A percentile compares a stretch with the other conserved stretches of the same genome.
These are phyloP conservation scores for Corvus hawaiiensis DNA, from an alignment of 2,113 vertebrate genomes.

Conservation along the genomic window DNA sequence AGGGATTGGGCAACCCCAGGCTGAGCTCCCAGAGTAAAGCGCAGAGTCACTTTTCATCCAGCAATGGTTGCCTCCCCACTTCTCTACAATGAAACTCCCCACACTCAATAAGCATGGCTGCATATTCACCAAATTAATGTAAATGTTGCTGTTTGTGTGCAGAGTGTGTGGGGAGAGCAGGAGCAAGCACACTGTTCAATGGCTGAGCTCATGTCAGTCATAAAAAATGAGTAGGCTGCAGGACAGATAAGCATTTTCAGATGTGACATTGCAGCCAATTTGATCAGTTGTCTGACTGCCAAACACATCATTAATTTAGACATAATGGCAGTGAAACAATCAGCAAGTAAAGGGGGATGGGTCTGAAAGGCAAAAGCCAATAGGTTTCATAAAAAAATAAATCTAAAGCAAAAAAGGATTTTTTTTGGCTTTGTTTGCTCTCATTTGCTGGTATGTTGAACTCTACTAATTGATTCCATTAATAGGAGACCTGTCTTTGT, in stretches of 20 bases:
- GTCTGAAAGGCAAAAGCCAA: not conserved
- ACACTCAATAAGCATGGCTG: not conserved
- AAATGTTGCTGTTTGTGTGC: not conserved
- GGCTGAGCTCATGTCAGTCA: not conserved
- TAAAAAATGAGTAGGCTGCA: not conserved
- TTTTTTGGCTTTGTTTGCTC: conserved; percentile 11
- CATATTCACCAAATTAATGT: not conserved
- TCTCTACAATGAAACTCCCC: not conserved
- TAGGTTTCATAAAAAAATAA: not conserved
- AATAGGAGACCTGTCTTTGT: not conserved
- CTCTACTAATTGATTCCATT: conserved; percentile 49
- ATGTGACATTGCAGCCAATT: conserved; percentile 27
- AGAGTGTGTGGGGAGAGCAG: not conserved
- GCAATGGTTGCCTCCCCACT: not conserved
- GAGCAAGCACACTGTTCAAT: not conserved
- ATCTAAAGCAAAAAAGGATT: not conserved
- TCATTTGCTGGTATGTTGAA: conserved; percentile 31
- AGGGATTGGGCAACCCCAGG: not conserved
- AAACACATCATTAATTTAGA: conserved; percentile 47
- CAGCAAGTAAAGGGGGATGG: not conserved
- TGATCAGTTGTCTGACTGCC: conserved; percentile 29
- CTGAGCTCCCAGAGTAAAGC: not conserved
- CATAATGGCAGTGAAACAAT: conserved; percentile 32
- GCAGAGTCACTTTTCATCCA: not conserved
- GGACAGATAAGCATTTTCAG: conserved; percentile 31